These are phyloP conservation scores for Ptyas mucosa DNA, from an alignment of 2,113 vertebrate species.

Conservation along the genomic window DNA sequence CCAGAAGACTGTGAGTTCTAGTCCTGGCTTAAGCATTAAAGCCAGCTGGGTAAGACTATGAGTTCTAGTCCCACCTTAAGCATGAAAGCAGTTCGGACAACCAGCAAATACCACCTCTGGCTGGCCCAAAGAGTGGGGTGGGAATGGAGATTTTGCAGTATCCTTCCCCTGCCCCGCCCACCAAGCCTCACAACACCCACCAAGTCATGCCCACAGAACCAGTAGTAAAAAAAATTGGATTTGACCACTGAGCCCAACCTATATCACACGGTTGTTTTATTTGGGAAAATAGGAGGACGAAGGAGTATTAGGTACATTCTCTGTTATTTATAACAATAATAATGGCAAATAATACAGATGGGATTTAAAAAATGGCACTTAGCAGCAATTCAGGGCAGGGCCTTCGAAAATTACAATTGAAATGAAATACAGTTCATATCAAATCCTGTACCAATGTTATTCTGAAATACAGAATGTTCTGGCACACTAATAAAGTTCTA, in stretches of 20 bases:
- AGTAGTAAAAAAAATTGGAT: too few relatives aligned
- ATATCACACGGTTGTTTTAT: background rate
- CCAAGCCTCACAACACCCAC: too few relatives aligned
- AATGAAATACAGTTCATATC: slow-evolving; percentile 8
- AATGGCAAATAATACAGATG: background rate
- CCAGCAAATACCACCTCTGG: too few relatives aligned
- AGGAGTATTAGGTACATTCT: background rate
- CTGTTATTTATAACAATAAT: background rate
- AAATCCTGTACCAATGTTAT: slow-evolving; percentile 4
- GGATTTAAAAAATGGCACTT: background rate
- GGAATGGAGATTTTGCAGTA: too few relatives aligned
- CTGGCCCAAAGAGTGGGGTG: too few relatives aligned
- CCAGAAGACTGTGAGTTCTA: background rate
- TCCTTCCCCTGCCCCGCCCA: too few relatives aligned
- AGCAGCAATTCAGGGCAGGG: slow-evolving; percentile 12
- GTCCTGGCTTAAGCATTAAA: background rate
- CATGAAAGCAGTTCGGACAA: background rate
- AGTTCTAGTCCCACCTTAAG: too few relatives aligned
- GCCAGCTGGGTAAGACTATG: background rate
- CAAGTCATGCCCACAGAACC: too few relatives aligned
- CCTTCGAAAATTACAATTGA: background rate
- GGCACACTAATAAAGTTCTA: slow-evolving; percentile 3
- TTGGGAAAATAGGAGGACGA: background rate
- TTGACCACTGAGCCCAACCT: background rate
- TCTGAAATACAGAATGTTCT: slow-evolving; percentile 17